Base-by-base conservation (phyloP, 2,888 invertebrate genomes). In the Lithophane leautieri region DNA sequence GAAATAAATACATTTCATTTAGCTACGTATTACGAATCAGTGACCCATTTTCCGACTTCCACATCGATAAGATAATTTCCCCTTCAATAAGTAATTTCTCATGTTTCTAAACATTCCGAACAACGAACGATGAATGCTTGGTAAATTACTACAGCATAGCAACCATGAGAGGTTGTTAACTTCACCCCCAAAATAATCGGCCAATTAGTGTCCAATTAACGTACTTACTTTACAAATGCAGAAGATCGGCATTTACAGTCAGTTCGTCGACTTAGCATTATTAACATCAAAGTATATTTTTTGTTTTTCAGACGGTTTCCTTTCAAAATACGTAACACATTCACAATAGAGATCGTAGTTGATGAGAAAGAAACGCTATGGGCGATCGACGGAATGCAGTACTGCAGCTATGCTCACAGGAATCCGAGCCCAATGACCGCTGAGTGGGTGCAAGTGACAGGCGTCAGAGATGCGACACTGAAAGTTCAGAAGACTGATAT, bases 341-440 rank as follows among this genome's bases (percentile, higher is more conserved):
- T 97, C 87, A 94, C 97, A 79, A 94, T 98, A 87, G 97, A 97
- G 91, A 95, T 97, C 71, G 91, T 98, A 25, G 93, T 97, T 0
- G 97, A 97, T 56, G 97, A 97, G 47, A 94, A 94, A 40, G 97
- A 97, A 85, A 97, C 97, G 56, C 92, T 97, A 94, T 97, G 98
- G 88, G 97, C 98, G 1, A 96, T 98, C 40, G 98, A 98, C 91
- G 98, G 98, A 0, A 96, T 97, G 83, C 98, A 98, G 90, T 98
- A 98, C 91, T 98, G 98, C 90, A 97, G 97, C 62, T 98, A 97
- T 91, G 90, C 94, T 8, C 98, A 98, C 91, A 96, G 98, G 4
- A 91, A 79, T 66, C 96, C 96, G 2, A 92, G 91, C 70, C 90
- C 93, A 0, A 81, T 94, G 25, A 80, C 77, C 2, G 95, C 94